A percentile compares a stretch with the other conserved stretches of the same genome.
Evolutionary conservation across 2,113 vertebrate species (phyloP).

Genomic region (Rallus limicola): DNA sequence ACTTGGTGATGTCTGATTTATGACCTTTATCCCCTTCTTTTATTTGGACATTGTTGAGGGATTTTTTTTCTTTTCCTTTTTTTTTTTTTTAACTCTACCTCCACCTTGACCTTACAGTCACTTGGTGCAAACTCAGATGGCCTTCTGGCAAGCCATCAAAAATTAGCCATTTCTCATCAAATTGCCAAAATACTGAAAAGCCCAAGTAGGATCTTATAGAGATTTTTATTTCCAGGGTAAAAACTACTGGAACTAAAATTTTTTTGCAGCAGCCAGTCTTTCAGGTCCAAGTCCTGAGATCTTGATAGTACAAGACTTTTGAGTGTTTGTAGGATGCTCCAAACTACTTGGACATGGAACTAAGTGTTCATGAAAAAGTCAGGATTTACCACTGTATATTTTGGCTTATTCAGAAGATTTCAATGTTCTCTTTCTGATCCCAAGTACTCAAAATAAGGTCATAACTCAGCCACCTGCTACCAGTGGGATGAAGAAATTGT

Average conservation of each 20-base stretch:
- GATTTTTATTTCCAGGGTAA: not conserved
- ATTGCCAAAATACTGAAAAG: not conserved
- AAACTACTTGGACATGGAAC: not conserved
- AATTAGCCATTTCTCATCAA: not conserved
- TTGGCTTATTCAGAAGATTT: not conserved
- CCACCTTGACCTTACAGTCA: not conserved
- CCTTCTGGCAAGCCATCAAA: not conserved
- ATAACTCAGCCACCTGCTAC: not conserved
- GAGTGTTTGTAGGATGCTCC: not conserved
- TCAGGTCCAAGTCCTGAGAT: not conserved
- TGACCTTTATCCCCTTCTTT: not conserved
- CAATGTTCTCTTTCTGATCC: not conserved
- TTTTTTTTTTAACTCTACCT: not conserved
- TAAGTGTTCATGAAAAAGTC: not conserved
- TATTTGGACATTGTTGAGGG: not conserved
- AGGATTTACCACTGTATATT: not conserved
- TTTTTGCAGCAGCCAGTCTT: not conserved
- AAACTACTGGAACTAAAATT: not conserved
- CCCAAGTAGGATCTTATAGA: not conserved
- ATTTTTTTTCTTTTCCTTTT: not conserved
- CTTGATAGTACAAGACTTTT: not conserved
- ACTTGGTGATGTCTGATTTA: constrained; percentile 38
- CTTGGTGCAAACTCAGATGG: not conserved
- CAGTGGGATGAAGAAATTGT: not conserved
- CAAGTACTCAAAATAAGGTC: not conserved